Base-by-base conservation (phyloP, 30 jellyfish, hydroid and myxozoan species). In the Haliclystus octoradiatus region DNA sequence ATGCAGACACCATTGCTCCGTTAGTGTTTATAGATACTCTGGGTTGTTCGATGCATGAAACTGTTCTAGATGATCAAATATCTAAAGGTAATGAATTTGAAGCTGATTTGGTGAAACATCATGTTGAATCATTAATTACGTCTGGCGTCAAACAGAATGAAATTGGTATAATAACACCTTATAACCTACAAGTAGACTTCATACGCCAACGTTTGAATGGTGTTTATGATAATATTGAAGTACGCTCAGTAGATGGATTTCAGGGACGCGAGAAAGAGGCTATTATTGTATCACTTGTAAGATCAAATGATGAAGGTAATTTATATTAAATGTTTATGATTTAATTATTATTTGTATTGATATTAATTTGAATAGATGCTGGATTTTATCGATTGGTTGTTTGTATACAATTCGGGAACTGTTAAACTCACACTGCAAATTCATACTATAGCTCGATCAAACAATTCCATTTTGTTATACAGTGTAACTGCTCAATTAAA, bases 251-350 rank as follows among this genome's bases (percentile, higher is more conserved):
- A 1, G 98, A 89, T 72, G 98, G 98, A 2, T 89, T 89, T 65
- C 98, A 89, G 68, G 98, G 98, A 23, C 75, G 98, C 35, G 98
- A 89, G 57, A 89, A 89, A 34, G 98, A 89, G 57, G 98, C 98
- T 9, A 82, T 89, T 0, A 50, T 89, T 5, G 77, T 89, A 0
- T 89, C 98, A 26, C 80, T 89, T 72, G 98, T 89, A 24, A 82
- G 98, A 19, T 89, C 98, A 4, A 89, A 89, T 71, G 95, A 89
- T 14, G 33, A 72, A 46, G 98, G 98, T 89, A 50, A 2, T n/a
- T n/a, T n/a, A n/a, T n/a, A n/a, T n/a, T n/a, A n/a, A n/a, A n/a
- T n/a, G n/a, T n/a, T n/a, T n/a, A n/a, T n/a, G n/a, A n/a, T n/a
- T n/a, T n/a, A n/a, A n/a, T n/a, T n/a, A n/a, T n/a, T n/a, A n/a